phyloP scores from a whole-genome alignment of 2,888 invertebrate genomes.

The Mesodorylaimus sp. region DNA sequence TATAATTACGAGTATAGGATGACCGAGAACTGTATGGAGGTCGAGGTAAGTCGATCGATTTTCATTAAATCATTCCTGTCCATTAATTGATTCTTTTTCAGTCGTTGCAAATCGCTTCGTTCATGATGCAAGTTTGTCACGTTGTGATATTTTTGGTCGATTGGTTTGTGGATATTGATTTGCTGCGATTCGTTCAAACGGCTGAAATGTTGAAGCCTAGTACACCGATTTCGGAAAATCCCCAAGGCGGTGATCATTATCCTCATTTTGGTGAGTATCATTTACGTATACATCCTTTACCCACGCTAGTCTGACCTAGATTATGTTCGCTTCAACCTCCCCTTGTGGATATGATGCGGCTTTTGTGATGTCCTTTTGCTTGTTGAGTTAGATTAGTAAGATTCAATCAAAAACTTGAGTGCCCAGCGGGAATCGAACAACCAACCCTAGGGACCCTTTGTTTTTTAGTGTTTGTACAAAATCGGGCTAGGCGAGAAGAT shows the following conservation, averaged over 20 bases:
- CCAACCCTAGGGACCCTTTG: no score
- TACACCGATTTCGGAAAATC: slow-evolving; percentile 40
- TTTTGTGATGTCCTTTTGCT: background rate
- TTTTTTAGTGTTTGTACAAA: slow-evolving; percentile 51
- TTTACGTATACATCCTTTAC: no score
- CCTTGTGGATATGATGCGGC: background rate
- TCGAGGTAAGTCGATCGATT: slow-evolving; percentile 21
- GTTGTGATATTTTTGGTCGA: slow-evolving; percentile 70
- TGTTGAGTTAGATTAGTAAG: background rate
- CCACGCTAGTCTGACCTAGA: no score
- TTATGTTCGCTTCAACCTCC: no score
- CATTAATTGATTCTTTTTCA: slow-evolving; percentile 34
- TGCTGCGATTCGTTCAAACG: slow-evolving; percentile 51
- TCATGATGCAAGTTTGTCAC: slow-evolving; percentile 71
- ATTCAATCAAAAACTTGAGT: no score
- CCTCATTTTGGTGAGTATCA: slow-evolving; percentile 46
- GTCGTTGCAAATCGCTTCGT: slow-evolving; percentile 59
- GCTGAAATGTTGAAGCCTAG: slow-evolving; percentile 72
- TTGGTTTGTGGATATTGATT: slow-evolving; percentile 64
- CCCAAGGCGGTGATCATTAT: slow-evolving; percentile 48
- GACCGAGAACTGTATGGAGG: slow-evolving; percentile 13
- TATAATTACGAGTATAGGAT: slow-evolving; percentile 14
- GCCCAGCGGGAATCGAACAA: no score
- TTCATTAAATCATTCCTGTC: slow-evolving; percentile 2
- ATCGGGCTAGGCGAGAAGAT: slow-evolving; percentile 55